Base-by-base conservation (phyloP, 1,140 invertebrate species). In the Dendrolimus punctatus region DNA sequence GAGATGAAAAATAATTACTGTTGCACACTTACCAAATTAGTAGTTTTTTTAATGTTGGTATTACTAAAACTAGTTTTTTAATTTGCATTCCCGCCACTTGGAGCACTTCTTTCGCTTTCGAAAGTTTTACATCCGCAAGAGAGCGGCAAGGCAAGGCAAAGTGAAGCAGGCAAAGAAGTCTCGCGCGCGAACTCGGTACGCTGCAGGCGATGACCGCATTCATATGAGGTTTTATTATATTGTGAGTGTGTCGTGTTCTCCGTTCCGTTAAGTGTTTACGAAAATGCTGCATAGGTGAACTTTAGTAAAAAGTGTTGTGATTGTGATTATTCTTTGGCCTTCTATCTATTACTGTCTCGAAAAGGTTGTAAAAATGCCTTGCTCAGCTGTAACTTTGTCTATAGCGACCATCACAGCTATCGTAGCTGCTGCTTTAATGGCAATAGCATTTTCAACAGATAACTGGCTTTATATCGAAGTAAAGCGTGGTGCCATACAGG, bases 381-480 rank as follows among this genome's bases (percentile, higher is more conserved):
- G 96, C 90, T 97, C 96, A 64, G 96, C 96, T 66, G 95, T 97
- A 73, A 97, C 96, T 72, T 89, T 98, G 74, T 97, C 95, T 78
- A 91, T 98, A 86, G 96, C 96, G 58, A 98, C 96, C 71, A 96
- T 98, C 87, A 94, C 94, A 74, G 95, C 95, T 70, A 96, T 98
- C 73, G 94, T 97, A 68, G 95, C 95, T 62, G 95, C 95, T 70
- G 95, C 95, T 49, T 90, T 97, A 67, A 90, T 98, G 71, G 93
- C 95, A 57, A 97, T 98, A 78, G 95, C 96, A 62, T 98, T 98
- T 86, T 95, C 95, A 68, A 98, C 96, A 76, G 96, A 98, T 88
- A 97, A 97, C 89, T 98, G 96, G 96, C 90, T 96, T 64, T 95
- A 95, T 82, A 94, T 96, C 66, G 94, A 96, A 88, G 95, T 98